Percentiles rank a stretch among this genome's conserved stretches.
Conservation (phyloP, 2,113 vertebrate species). For the Centrocercus urophasianus region DNA sequence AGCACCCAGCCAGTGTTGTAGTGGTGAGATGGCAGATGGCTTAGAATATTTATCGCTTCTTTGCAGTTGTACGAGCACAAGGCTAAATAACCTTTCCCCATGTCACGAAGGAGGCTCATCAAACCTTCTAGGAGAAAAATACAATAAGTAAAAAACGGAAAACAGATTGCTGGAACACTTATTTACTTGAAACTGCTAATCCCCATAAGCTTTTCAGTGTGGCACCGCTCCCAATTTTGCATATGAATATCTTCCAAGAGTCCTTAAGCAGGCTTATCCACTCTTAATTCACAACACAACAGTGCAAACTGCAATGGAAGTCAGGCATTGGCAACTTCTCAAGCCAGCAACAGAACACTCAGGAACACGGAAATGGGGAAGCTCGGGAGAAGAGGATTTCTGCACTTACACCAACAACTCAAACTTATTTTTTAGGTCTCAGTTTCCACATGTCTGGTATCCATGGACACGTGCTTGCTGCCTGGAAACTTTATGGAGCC, state of each 20-base stretch:
- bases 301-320: neutral
- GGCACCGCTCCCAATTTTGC: neutral
- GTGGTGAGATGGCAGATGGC: slow-evolving; percentile 95
- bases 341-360: neutral
- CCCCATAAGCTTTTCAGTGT: neutral
- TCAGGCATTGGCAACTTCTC: neutral
- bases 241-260: neutral
- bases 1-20: slow-evolving; percentile 99
- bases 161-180: neutral
- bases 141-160: slow-evolving; percentile 65
- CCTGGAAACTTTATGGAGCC: slow-evolving; percentile 5
- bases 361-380: neutral
- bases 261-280: neutral
- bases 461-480: slow-evolving; percentile 47
- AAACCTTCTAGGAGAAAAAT: slow-evolving; percentile 90
- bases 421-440: neutral
- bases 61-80: slow-evolving; percentile 96
- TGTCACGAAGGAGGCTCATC: slow-evolving; percentile 94
- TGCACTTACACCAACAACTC: slow-evolving; percentile 18
- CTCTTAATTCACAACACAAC: neutral
- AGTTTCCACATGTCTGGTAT: slow-evolving; percentile 27
- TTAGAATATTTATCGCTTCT: slow-evolving; percentile 93
- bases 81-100: slow-evolving; percentile 95
- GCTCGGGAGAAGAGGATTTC: neutral
- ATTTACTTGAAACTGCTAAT: neutral